Evolutionary conservation across 2,113 vertebrate species (phyloP).

Genomic region (Electrona antarctica): DNA sequence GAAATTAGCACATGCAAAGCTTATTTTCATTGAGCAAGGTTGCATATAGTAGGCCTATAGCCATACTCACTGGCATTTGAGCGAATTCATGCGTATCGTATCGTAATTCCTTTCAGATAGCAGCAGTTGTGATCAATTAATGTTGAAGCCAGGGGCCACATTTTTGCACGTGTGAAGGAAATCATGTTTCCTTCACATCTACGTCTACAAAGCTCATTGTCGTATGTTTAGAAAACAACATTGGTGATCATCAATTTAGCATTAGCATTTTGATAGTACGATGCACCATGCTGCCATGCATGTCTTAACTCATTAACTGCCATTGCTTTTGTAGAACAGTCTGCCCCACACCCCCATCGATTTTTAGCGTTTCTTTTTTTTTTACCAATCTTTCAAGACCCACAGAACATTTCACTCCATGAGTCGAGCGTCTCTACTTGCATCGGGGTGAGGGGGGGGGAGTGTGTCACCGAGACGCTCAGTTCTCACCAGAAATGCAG

Average conservation of each 20-base stretch:
- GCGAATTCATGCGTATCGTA: background rate
- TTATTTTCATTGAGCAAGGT: conserved; percentile 16
- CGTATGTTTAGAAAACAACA: conserved; percentile 47
- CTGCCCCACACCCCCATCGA: too few relatives aligned
- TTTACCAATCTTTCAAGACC: too few relatives aligned
- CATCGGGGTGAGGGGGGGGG: too few relatives aligned
- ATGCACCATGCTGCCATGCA: too few relatives aligned
- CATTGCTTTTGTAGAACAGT: too few relatives aligned
- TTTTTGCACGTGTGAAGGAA: too few relatives aligned
- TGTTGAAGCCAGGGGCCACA: conserved; percentile 36
- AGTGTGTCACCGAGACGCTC: too few relatives aligned
- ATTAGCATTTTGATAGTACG: conserved; percentile 41
- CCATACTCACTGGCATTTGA: background rate
- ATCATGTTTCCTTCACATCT: conserved; percentile 35
- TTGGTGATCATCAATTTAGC: conserved; percentile 55
- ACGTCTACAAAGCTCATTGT: conserved; percentile 43
- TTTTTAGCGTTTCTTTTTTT: too few relatives aligned
- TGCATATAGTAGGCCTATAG: background rate
- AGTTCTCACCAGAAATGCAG: too few relatives aligned
- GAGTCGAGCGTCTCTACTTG: too few relatives aligned
- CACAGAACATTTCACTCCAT: too few relatives aligned
- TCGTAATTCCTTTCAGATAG: conserved; percentile 8
- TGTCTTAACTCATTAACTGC: conserved; percentile 4
- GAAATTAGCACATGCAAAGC: conserved; percentile 13
- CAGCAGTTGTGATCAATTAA: conserved; percentile 32